Evolutionary conservation across 1,140 invertebrate genomes (phyloP), one percentile per base, ranked within the genome.

Genomic region (Heliothis subflexa): DNA sequence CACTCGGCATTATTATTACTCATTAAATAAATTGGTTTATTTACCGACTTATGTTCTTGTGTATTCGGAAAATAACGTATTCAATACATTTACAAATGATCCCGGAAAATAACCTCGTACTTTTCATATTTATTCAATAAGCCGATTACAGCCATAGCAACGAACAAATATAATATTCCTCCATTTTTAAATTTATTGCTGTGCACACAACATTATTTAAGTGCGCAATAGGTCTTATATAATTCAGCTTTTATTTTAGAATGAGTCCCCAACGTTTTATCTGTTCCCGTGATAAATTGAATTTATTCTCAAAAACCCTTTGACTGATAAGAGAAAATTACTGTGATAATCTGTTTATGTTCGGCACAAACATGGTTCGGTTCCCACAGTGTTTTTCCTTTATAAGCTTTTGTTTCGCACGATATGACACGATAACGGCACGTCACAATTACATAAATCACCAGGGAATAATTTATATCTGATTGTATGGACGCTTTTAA

Each of bases 231-330:
- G 25, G 13, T 25, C 57, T 13, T 61, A 12, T 25, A 28, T 28
- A 33, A 61, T 18, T 61, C 21, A 61, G 5, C n/a, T 18, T 18
- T 45, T 4, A 64, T 18, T 7, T 11, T 47, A 13, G 9, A 49
- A 11, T 49, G 2, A 11, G 40, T 3, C 11, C 21, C 14, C 25
- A 68, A 21, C 3, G 33, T 50, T 68, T 45, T 25, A 21, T 50
- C 47, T 25, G 64, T 28, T 47, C 47, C 18, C 18, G 50, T 50
- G 50, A 68, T 68, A 68, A 49, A 68, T 47, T 25, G 21, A 18
- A 68, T 68, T 25, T 16, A 12, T 50, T 25, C 64, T 68, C 64
- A 50, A 7, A 66, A 68, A 68, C 64, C 64, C 64, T 68, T 68
- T 50, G 13, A 25, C 47, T 49, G 64, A 68, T 68, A 50, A 68